phyloP scores from a whole-genome alignment of 1,140 invertebrate genomes.

The Tetramorium simillimum region DNA sequence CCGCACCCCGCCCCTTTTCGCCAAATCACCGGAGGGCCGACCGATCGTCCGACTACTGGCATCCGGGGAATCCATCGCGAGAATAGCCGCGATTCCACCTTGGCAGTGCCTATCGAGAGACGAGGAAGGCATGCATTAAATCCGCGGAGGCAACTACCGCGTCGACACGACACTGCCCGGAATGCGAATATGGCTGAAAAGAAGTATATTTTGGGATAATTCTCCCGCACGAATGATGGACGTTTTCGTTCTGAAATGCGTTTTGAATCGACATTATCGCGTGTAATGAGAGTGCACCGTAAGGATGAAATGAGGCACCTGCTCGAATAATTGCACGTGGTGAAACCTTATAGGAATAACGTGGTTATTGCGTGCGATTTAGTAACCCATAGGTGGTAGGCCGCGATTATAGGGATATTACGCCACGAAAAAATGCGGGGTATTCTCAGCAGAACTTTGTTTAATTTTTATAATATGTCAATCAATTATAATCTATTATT shows the following conservation, averaged over 20 bases:
- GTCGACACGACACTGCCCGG: conserved; percentile 66
- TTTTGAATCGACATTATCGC: conserved; percentile 49
- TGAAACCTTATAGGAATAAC: conserved; percentile 25
- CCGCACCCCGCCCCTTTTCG: conserved; percentile 65
- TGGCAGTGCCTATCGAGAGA: conserved; percentile 61
- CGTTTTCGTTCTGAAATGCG: conserved; percentile 48
- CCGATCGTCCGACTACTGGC: conserved; percentile 71
- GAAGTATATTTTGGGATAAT: conserved; percentile 61
- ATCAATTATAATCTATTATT: not conserved
- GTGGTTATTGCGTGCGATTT: conserved; percentile 46
- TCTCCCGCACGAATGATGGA: conserved; percentile 41
- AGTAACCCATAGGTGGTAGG: conserved; percentile 39
- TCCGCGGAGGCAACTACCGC: conserved; percentile 55
- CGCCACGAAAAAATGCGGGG: not conserved
- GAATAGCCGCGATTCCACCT: conserved; percentile 71
- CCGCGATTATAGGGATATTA: conserved; percentile 32
- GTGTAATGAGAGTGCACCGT: conserved; percentile 47
- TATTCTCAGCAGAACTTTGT: not conserved
- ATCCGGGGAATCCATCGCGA: conserved; percentile 71
- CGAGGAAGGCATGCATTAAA: conserved; percentile 69
- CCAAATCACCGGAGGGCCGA: conserved; percentile 73
- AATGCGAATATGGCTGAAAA: conserved; percentile 63
- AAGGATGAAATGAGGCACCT: conserved; percentile 25
- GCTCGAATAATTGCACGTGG: conserved; percentile 43
- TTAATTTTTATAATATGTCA: not conserved